These are phyloP conservation scores for Lepilemur septentrionalis DNA, from an alignment of 2,797 vertebrate genomes.

Conservation along the genomic window DNA sequence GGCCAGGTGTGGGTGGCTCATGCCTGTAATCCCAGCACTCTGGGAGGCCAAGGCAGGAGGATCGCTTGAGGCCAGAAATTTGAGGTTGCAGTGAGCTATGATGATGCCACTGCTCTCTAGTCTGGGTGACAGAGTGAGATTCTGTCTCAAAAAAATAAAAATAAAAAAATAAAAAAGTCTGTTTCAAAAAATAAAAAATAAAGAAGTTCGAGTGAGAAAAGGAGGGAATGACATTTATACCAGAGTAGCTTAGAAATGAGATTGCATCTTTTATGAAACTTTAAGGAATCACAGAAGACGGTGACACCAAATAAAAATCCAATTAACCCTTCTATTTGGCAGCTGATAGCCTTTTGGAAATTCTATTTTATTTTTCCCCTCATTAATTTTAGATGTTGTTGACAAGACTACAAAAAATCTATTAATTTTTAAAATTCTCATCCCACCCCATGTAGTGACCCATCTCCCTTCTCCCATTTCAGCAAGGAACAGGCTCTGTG, in stretches of 20 bases:
- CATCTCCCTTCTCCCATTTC: background rate
- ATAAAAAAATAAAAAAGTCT: too few relatives aligned
- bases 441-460: background rate
- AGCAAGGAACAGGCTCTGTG: background rate
- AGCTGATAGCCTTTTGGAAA: background rate
- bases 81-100: background rate
- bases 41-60: background rate
- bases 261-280: background rate
- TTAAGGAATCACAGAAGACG: background rate
- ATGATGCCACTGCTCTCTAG: background rate
- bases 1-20: background rate
- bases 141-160: background rate
- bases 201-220: background rate
- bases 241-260: background rate
- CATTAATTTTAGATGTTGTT: constrained; percentile 37
- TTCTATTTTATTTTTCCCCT: background rate
- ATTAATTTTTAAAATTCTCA: background rate
- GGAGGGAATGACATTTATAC: background rate
- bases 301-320: constrained; percentile 26
- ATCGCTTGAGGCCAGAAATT: background rate
- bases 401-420: background rate
- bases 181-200: background rate
- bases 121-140: background rate
- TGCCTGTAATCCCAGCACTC: background rate
- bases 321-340: constrained; percentile 30